These are phyloP conservation scores for Tipula lateralis DNA, from an alignment of 2,888 invertebrate species.

Conservation along the genomic window DNA sequence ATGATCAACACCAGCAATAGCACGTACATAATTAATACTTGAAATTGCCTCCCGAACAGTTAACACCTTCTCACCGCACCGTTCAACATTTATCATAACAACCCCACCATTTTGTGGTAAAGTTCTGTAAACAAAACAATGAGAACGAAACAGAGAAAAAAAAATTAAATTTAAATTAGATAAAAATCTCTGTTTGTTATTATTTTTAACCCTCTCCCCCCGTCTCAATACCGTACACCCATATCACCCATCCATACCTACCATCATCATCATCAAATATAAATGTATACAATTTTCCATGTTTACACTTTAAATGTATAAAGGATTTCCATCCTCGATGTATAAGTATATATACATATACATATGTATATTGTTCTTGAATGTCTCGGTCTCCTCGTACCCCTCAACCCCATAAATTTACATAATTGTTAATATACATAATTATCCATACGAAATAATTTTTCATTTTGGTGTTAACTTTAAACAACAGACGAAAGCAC, in stretches of 20 bases:
- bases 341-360: neutral
- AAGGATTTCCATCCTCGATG: neutral
- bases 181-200: constrained; percentile 24
- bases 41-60: constrained; percentile 50
- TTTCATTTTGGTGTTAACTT: constrained; percentile 19
- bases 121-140: constrained; percentile 38
- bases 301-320: neutral
- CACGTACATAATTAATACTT: constrained; percentile 62
- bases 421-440: constrained; percentile 24
- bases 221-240: neutral
- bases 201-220: neutral
- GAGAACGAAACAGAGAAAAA: neutral
- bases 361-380: neutral
- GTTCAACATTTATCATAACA: constrained; percentile 59
- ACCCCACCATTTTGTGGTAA: constrained; percentile 56
- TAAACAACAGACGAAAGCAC: constrained; percentile 7
- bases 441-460: constrained; percentile 19
- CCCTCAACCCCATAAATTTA: neutral
- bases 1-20: constrained; percentile 61
- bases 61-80: constrained; percentile 46
- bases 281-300: neutral
- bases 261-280: neutral
- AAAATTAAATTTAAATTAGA: constrained; percentile 19
- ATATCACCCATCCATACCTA: neutral
- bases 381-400: neutral